A percentile compares a stretch with the other conserved stretches of the same genome.
These are phyloP conservation scores for Budorcas taxicolor DNA, from an alignment of 2,113 vertebrate species.

Conservation along the genomic window DNA sequence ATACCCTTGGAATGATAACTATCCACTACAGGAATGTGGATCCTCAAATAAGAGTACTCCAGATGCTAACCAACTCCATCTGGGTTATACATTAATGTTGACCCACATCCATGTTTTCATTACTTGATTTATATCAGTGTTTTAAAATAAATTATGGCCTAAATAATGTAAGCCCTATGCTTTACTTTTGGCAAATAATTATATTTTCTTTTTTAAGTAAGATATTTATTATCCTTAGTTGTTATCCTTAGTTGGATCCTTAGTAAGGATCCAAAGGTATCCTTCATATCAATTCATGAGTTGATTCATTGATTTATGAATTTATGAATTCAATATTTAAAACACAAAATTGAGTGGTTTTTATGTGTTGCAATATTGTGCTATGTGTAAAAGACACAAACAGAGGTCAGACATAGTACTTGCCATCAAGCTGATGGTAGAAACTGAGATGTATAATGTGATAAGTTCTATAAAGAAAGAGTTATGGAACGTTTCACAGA, in stretches of 20 bases:
- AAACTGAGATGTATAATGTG: neutral
- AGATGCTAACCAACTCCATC: neutral
- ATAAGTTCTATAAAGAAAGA: neutral
- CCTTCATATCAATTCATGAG: neutral
- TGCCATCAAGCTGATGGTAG: neutral
- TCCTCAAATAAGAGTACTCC: neutral
- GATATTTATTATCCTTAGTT: neutral
- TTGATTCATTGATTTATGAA: neutral
- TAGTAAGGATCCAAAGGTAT: neutral
- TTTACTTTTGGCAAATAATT: conserved; percentile 9
- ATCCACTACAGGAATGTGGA: neutral
- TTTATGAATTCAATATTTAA: conserved; percentile 30
- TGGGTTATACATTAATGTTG: neutral
- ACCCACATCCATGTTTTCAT: neutral
- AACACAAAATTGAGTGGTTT: neutral
- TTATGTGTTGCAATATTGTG: neutral
- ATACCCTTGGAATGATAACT: neutral
- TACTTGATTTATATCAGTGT: neutral
- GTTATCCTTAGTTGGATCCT: neutral
- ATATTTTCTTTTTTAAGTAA: neutral
- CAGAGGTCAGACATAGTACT: neutral
- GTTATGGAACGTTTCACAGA: neutral
- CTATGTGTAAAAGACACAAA: conserved; percentile 22
- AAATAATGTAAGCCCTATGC: neutral
- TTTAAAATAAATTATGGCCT: neutral